Conservation (phyloP, 2,113 vertebrate genomes). For the Sakesphorus luctuosus region DNA sequence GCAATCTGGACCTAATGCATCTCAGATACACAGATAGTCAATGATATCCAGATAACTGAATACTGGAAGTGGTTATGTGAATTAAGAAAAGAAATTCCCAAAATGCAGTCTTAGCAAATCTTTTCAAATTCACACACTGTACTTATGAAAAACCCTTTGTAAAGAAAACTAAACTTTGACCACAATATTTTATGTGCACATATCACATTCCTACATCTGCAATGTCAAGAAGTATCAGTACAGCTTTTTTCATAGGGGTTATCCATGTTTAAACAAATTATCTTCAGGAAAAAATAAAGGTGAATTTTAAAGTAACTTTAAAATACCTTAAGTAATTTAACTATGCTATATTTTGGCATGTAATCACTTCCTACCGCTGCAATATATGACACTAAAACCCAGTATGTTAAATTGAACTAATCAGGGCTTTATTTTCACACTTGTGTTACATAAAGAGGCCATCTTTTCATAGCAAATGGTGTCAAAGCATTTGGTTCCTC, state of each 20-base stretch:
- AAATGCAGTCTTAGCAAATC: neutral
- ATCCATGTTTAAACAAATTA: neutral
- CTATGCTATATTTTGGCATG: neutral
- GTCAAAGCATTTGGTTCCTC: neutral
- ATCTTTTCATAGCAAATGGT: neutral
- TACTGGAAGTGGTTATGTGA: neutral
- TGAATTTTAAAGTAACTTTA: neutral
- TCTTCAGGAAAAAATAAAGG: neutral
- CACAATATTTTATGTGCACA: neutral
- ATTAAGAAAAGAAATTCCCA: neutral
- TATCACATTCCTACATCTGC: neutral
- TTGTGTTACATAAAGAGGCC: neutral
- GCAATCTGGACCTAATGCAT: neutral
- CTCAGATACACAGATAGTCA: neutral
- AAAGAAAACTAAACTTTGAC: neutral
- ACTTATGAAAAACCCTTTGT: neutral
- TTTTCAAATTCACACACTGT: neutral
- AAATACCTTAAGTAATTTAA: neutral
- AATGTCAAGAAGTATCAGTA: neutral
- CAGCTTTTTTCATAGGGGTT: neutral
- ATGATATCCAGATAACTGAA: neutral
- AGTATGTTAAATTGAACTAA: neutral
- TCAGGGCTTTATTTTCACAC: neutral
- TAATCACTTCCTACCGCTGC: neutral
- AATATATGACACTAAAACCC: neutral